Base-by-base conservation (phyloP, 2,797 vertebrate genomes). In the Cyclopterus lumpus region DNA sequence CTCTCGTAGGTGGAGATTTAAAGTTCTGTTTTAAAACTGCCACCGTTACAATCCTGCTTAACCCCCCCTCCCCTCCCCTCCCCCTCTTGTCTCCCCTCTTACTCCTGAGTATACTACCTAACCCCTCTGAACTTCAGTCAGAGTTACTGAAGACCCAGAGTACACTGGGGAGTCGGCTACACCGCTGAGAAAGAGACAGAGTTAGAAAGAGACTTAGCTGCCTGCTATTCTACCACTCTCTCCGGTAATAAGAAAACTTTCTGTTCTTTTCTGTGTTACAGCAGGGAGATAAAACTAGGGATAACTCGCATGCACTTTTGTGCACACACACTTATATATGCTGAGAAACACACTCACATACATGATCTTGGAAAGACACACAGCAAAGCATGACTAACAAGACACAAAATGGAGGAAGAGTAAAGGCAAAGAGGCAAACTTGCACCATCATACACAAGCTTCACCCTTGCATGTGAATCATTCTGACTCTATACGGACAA, bases 211-310 rank as follows among this genome's bases (percentile, higher is more conserved):
- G 92, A 92, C 93, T 94, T 94, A 95, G 92, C 89, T 88, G 88
- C 90, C 92, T 93, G 93, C 91, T 93, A 93, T 88, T 91, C 89
- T 58, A 87, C 86, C 88, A 71, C 89, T 92, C 88, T 88, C 86
- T 66, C 83, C 65, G 89, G 89, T 94, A 95, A 95, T 94, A 95
- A 93, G 93, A 93, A 95, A 95, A 95, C 89, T 94, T 95, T 93
- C 87, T 93, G 85, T 92, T 92, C 91, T 92, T 90, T 88, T 88
- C 87, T 85, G 88, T 83, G 89, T 86, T 90, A 84, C 85, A 90
- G 80, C 81, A 58, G 69, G 78, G 87, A 94, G 93, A 94, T 94
- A 94, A 94, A 93, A 92, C 90, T 82, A 81, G 89, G 89, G 92
- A 91, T 93, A 91, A 92, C 83, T 86, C 76, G 20, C 89, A 84